A percentile compares a stretch with the other conserved stretches of the same genome.
phyloP scores from a whole-genome alignment of 2,113 vertebrate species.

The Anhinga anhinga region DNA sequence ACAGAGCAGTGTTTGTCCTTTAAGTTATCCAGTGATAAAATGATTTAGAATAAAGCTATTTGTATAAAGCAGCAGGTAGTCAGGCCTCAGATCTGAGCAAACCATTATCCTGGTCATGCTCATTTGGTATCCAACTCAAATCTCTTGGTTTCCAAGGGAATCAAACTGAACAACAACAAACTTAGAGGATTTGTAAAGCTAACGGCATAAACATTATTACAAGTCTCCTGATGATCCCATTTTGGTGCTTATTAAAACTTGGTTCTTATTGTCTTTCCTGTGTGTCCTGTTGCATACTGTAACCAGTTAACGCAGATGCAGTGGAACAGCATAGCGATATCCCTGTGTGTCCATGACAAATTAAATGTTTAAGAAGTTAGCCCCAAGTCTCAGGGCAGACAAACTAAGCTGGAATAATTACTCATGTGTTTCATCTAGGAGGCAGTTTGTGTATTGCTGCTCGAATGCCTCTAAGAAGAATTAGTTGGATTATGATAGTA shows the following conservation, averaged over 20 bases:
- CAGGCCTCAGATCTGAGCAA: slow-evolving; percentile 67
- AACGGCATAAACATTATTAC: not conserved
- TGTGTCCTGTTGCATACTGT: not conserved
- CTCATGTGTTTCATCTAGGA: slow-evolving; percentile 62
- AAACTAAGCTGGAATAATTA: slow-evolving; percentile 77
- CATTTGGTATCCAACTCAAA: slow-evolving; percentile 45
- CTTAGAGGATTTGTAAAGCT: slow-evolving; percentile 50
- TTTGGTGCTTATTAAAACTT: not conserved
- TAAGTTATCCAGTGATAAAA: not conserved
- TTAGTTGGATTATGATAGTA: slow-evolving; percentile 73
- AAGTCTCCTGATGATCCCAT: not conserved
- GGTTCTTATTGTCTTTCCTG: not conserved
- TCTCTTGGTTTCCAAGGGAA: slow-evolving; percentile 61
- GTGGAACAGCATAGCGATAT: not conserved
- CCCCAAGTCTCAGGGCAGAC: slow-evolving; percentile 65
- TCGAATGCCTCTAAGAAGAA: slow-evolving; percentile 68
- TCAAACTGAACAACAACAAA: slow-evolving; percentile 6
- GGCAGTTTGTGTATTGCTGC: slow-evolving; percentile 70
- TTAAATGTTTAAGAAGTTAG: slow-evolving; percentile 46
- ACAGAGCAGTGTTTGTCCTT: slow-evolving; percentile 36
- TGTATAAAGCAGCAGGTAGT: slow-evolving; percentile 62
- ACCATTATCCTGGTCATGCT: slow-evolving; percentile 65
- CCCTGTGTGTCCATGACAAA: slow-evolving; percentile 54
- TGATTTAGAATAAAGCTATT: slow-evolving; percentile 7
- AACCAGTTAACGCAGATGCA: not conserved